Evolutionary conservation across 2,113 vertebrate species (phyloP).

Genomic region (Myiozetetes cayanensis): DNA sequence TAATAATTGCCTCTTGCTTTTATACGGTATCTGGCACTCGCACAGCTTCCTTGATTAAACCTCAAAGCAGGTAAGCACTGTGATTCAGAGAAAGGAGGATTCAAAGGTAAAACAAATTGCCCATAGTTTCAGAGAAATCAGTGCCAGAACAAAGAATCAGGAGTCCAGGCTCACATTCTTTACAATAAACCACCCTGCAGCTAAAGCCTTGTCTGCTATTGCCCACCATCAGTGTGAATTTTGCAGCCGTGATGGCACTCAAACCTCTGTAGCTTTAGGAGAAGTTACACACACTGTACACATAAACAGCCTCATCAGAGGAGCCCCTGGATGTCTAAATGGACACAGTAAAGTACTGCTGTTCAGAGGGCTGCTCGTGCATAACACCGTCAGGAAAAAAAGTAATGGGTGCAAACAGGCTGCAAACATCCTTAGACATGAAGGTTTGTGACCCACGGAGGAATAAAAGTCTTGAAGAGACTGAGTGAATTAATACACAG

Average conservation of each 20-base stretch:
- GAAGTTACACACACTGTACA: not conserved
- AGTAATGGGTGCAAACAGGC: not conserved
- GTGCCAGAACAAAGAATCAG: not conserved
- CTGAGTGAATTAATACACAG: not conserved
- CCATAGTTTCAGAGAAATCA: not conserved
- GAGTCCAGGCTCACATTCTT: not conserved
- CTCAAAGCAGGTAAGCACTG: constrained; percentile 46
- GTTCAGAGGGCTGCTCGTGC: fast-evolving
- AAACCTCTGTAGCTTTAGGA: not conserved
- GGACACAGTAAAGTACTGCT: not conserved
- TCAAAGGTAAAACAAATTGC: constrained; percentile 18
- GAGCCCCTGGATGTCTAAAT: not conserved
- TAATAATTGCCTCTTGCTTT: constrained; percentile 54
- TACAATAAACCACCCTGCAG: not conserved
- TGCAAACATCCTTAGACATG: not conserved
- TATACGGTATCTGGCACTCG: constrained; percentile 15
- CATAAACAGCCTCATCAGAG: not conserved
- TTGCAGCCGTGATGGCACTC: not conserved
- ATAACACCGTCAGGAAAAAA: not conserved
- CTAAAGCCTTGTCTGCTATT: not conserved
- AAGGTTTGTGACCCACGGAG: not conserved
- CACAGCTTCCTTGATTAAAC: constrained; percentile 53
- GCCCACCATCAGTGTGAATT: not conserved
- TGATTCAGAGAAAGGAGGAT: constrained; percentile 30
- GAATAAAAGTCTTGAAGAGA: not conserved